Percentiles rank a stretch among this genome's conserved stretches.
These are phyloP conservation scores for Callipepla californica DNA, from an alignment of 2,113 vertebrate genomes.

Conservation along the genomic window DNA sequence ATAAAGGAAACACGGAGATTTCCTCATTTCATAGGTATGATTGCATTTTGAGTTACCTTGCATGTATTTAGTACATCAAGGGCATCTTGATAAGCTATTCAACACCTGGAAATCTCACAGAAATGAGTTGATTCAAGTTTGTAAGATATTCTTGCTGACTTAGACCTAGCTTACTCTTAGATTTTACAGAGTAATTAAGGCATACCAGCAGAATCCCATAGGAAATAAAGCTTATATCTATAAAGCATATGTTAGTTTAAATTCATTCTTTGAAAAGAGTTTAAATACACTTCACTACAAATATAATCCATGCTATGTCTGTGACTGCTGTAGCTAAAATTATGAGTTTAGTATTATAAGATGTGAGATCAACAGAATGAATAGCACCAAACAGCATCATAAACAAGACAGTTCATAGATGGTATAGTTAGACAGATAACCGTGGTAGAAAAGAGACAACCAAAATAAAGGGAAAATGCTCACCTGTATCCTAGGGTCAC, in stretches of 20 bases:
- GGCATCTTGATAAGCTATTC: background rate
- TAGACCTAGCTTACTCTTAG: background rate
- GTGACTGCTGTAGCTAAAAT: background rate
- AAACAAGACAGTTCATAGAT: no score
- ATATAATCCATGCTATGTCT: background rate
- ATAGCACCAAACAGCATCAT: no score
- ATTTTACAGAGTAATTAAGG: background rate
- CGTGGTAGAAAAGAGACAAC: background rate
- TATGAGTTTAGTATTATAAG: background rate
- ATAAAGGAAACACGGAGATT: background rate
- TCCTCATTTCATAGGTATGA: background rate
- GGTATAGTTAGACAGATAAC: no score
- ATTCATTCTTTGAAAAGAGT: background rate
- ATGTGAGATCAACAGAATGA: no score
- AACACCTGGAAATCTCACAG: background rate
- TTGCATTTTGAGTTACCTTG: background rate
- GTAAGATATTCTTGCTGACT: background rate
- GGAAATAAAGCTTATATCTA: background rate
- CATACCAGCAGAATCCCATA: background rate
- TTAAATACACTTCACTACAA: background rate
- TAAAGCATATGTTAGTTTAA: background rate
- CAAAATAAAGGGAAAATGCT: background rate
- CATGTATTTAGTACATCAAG: background rate
- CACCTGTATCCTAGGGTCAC: no score
- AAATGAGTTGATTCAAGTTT: background rate